A percentile compares a stretch with the other conserved stretches of the same genome.
Conservation (phyloP, 2,797 vertebrate genomes). For the Catharus ustulatus region DNA sequence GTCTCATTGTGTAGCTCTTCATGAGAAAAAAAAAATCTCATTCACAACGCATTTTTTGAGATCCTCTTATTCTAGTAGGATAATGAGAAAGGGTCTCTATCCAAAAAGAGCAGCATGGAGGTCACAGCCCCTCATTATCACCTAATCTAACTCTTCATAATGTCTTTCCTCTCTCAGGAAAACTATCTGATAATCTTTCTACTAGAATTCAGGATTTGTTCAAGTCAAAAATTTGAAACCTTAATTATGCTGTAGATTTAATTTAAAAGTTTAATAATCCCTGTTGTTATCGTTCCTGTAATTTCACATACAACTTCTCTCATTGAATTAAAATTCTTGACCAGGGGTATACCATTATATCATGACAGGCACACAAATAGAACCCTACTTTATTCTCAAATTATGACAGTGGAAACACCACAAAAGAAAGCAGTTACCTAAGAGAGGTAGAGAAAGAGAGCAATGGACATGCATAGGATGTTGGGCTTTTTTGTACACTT, state of each 20-base stretch:
- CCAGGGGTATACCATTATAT: neutral
- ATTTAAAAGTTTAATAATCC: neutral
- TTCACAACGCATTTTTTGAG: neutral
- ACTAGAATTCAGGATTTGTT: neutral
- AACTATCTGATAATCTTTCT: neutral
- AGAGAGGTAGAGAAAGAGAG: neutral
- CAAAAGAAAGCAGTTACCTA: neutral
- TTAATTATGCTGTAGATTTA: neutral
- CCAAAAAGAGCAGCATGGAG: neutral
- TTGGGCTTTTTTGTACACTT: neutral
- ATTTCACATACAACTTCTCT: neutral
- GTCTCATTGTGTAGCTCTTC: neutral
- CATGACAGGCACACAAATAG: neutral
- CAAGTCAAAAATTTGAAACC: neutral
- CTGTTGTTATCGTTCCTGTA: neutral
- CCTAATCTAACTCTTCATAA: neutral
- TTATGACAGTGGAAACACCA: neutral
- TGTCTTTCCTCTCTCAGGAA: neutral
- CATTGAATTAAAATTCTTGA: neutral
- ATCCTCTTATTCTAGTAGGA: neutral
- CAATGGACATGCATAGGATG: neutral
- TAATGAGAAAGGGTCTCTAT: neutral
- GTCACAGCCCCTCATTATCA: neutral
- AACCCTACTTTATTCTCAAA: neutral
- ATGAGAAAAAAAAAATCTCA: neutral